Conservation (phyloP, 1,140 invertebrate genomes). For the Penaeus chinensis region DNA sequence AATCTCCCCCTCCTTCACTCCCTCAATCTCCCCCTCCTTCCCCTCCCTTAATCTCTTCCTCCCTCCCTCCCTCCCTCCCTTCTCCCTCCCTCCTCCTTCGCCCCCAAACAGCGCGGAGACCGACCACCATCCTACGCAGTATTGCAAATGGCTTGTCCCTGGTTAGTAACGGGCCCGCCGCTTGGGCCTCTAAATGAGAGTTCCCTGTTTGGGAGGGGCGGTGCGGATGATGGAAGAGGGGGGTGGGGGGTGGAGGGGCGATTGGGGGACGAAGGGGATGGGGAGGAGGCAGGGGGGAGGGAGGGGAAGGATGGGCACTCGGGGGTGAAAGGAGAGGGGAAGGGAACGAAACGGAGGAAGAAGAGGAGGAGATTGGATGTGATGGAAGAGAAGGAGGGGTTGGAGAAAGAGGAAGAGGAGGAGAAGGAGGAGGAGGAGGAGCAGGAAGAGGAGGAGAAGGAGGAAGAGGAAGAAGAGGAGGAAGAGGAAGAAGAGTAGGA, state of each 20-base stretch:
- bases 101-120: not conserved
- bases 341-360: not conserved
- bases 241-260: not conserved
- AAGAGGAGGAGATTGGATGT: not conserved
- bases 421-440: not conserved
- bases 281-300: not conserved
- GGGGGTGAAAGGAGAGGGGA: not conserved
- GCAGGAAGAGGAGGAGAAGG: not conserved
- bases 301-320: not conserved
- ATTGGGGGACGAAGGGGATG: not conserved
- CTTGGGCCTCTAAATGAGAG: constrained; percentile 31
- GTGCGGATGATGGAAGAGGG: not conserved
- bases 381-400: not conserved
- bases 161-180: constrained; percentile 31
- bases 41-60: not conserved
- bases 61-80: not conserved
- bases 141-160: constrained; percentile 52
- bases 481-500: not conserved
- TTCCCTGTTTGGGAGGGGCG: constrained; percentile 35
- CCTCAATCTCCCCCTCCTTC: not conserved
- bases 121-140: constrained; percentile 29
- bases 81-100: not conserved
- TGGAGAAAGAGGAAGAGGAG: not conserved
- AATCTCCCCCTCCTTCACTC: not conserved
- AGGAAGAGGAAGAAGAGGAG: not conserved